These are phyloP conservation scores for Callionymus lyra DNA, from an alignment of 2,113 vertebrate genomes.

Conservation along the genomic window DNA sequence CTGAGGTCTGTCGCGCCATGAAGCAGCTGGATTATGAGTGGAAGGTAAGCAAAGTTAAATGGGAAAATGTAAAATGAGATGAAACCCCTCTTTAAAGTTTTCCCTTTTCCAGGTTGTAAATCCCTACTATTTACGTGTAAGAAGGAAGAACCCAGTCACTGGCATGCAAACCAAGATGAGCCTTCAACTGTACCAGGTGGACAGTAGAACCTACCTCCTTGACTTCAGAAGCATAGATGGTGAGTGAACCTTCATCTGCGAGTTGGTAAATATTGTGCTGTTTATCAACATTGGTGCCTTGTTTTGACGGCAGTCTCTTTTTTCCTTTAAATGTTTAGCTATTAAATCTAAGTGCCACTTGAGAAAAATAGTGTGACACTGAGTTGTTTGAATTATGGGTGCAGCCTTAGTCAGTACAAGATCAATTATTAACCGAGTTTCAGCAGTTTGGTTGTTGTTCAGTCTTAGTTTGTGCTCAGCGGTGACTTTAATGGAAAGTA, in stretches of 20 bases:
- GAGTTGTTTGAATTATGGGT: too few relatives aligned
- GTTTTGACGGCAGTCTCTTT: too few relatives aligned
- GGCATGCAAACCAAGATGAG: slow-evolving; percentile 96
- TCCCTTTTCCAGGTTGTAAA: slow-evolving; percentile 79
- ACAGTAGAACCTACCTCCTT: slow-evolving; percentile 93
- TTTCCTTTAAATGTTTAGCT: too few relatives aligned
- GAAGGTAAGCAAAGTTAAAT: slow-evolving; percentile 75
- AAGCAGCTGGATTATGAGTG: slow-evolving; percentile 96
- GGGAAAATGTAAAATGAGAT: not conserved
- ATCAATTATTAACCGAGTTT: slow-evolving; percentile 39
- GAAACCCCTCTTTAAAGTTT: not conserved
- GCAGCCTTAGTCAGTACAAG: slow-evolving; percentile 1
- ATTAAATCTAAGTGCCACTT: too few relatives aligned
- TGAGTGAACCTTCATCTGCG: slow-evolving; percentile 51
- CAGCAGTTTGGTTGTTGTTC: slow-evolving; percentile 1
- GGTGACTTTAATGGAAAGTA: slow-evolving; percentile 20
- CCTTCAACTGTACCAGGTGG: slow-evolving; percentile 95
- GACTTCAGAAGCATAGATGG: slow-evolving; percentile 98
- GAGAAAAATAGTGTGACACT: too few relatives aligned
- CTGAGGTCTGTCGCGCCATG: slow-evolving; percentile 95
- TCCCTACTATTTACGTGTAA: slow-evolving; percentile 90
- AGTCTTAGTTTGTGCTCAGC: slow-evolving; percentile 2
- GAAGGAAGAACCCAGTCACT: slow-evolving; percentile 89
- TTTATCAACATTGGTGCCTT: too few relatives aligned
- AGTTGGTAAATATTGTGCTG: not conserved